A percentile compares a stretch with the other conserved stretches of the same genome.
Conservation (phyloP, 2,113 vertebrate species). For the Orientallactaga bullata region DNA sequence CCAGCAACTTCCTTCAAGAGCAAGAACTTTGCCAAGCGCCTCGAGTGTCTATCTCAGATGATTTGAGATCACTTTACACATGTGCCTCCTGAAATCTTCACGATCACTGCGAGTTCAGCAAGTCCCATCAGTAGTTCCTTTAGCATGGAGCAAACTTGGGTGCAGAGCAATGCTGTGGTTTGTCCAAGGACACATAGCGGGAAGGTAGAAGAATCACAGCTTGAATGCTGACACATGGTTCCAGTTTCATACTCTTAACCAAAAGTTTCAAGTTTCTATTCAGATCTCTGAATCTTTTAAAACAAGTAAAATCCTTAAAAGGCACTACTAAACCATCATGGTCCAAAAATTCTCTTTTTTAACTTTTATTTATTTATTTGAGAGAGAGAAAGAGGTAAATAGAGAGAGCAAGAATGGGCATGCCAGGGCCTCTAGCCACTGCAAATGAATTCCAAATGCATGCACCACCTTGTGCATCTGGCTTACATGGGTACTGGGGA, state of each 20-base stretch:
- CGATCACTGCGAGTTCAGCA: background rate
- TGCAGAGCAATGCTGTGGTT: background rate
- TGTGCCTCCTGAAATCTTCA: background rate
- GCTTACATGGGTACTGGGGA: too few relatives aligned
- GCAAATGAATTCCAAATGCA: too few relatives aligned
- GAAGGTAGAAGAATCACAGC: background rate
- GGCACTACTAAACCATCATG: background rate
- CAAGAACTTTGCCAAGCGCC: background rate
- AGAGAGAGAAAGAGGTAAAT: too few relatives aligned
- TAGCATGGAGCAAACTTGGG: slow-evolving; percentile 17
- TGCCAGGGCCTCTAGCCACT: too few relatives aligned
- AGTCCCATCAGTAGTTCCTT: background rate
- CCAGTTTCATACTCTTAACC: background rate
- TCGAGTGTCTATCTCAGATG: background rate
- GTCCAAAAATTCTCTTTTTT: too few relatives aligned
- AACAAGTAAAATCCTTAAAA: background rate
- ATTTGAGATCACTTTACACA: background rate
- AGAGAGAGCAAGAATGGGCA: too few relatives aligned
- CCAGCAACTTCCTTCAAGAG: background rate
- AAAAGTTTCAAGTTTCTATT: background rate
- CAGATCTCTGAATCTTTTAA: background rate
- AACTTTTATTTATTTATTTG: too few relatives aligned
- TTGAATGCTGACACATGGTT: background rate
- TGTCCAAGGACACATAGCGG: background rate
- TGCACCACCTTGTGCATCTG: too few relatives aligned